A percentile compares a stretch with the other conserved stretches of the same genome.
These are phyloP conservation scores for Zoanthus sansibaricus DNA, from an alignment of 92 coral and sea anemone genomes.

Conservation along the genomic window DNA sequence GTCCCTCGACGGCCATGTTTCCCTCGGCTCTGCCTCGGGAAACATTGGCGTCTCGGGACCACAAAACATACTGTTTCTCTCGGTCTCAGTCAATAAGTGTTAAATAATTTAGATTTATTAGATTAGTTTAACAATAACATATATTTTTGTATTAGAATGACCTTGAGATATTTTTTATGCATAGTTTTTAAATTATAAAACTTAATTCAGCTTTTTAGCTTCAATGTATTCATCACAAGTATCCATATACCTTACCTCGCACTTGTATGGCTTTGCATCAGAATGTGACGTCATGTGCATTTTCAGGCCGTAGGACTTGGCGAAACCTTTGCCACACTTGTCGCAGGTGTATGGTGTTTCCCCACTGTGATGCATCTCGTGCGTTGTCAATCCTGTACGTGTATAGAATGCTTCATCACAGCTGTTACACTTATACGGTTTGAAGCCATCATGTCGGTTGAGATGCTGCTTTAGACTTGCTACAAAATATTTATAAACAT, in stretches of 20 bases:
- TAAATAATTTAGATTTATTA: no score
- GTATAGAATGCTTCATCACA: conserved; percentile 71
- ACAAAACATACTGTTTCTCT: no score
- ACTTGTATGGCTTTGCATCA: conserved; percentile 70
- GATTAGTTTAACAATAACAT: no score
- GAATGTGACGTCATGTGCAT: conserved; percentile 83
- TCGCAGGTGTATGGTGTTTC: conserved; percentile 66
- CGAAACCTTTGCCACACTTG: conserved; percentile 68
- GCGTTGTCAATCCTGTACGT: conserved; percentile 55
- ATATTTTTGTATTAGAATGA: no score
- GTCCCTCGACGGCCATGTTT: no score
- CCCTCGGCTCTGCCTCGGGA: no score
- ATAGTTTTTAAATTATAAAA: no score
- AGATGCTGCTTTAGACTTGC: conserved; percentile 68
- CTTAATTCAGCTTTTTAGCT: background rate
- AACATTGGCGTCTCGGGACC: no score
- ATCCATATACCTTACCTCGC: conserved; percentile 54
- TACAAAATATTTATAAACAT: background rate
- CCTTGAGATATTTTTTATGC: no score
- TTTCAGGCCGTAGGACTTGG: conserved; percentile 74
- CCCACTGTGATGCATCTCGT: conserved; percentile 71
- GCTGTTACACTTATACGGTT: conserved; percentile 71
- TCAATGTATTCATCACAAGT: no score
- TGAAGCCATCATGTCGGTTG: conserved; percentile 73
- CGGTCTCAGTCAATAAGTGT: no score